Evolutionary conservation across 2,797 vertebrate species (phyloP).

Genomic region (Naso thynnoides): DNA sequence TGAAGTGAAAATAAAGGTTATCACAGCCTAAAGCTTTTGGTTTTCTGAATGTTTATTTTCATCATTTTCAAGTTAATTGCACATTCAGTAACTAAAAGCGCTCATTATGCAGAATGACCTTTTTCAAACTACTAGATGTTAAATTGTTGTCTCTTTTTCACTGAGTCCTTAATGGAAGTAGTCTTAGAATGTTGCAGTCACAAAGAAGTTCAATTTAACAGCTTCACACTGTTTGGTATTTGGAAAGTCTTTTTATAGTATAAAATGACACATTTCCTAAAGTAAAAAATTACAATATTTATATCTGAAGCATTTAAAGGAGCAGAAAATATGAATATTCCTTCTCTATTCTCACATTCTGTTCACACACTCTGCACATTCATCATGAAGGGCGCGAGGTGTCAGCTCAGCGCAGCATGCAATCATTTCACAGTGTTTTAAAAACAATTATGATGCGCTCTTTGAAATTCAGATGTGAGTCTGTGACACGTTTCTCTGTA

Average conservation of each 20-base stretch:
- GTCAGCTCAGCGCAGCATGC: not conserved
- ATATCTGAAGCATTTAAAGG: not conserved
- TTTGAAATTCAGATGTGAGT: conserved; percentile 31
- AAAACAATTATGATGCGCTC: conserved; percentile 44
- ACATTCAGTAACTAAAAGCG: not conserved
- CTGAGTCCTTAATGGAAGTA: not conserved
- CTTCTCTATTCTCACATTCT: not conserved
- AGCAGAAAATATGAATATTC: not conserved
- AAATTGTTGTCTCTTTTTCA: not conserved
- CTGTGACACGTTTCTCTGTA: conserved; percentile 31
- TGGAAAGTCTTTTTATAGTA: not conserved
- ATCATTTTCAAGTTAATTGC: not conserved
- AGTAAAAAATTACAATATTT: not conserved
- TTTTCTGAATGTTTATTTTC: not conserved
- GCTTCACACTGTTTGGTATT: not conserved
- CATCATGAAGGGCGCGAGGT: not conserved
- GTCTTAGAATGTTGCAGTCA: conserved; percentile 3
- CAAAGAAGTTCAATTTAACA: not conserved
- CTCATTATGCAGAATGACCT: not conserved
- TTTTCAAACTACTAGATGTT: not conserved
- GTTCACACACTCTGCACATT: not conserved
- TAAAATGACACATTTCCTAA: not conserved
- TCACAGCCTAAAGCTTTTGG: not conserved
- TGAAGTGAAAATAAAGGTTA: not conserved
- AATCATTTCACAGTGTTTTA: conserved; percentile 39